Evolutionary conservation across 2,113 vertebrate species (phyloP).

Genomic region (Stigmatopora argus): DNA sequence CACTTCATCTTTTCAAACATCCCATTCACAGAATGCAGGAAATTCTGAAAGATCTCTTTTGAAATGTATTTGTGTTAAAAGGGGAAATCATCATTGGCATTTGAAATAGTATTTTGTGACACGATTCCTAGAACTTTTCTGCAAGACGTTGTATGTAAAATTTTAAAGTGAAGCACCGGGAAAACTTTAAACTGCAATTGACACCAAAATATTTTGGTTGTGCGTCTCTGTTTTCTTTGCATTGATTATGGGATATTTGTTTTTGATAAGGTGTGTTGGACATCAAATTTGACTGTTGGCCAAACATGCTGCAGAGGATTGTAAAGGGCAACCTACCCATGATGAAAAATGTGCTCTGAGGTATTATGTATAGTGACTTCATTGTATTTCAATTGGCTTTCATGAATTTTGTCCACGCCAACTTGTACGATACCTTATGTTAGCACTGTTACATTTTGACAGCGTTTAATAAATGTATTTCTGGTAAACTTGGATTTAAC

Average conservation of each 20-base stretch:
- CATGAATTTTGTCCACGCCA: constrained; percentile 54
- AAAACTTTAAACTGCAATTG: background rate
- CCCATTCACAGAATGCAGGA: background rate
- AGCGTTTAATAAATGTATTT: constrained; percentile 70
- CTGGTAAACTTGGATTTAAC: constrained; percentile 37
- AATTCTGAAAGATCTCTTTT: background rate
- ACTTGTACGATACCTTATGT: constrained; percentile 58
- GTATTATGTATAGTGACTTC: constrained; percentile 57
- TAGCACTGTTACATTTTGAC: constrained; percentile 65
- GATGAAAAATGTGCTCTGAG: constrained; percentile 49
- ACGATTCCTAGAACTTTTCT: background rate
- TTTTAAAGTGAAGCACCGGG: background rate
- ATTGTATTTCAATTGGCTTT: constrained; percentile 39
- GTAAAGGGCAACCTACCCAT: constrained; percentile 21
- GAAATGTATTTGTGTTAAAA: background rate
- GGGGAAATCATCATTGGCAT: background rate
- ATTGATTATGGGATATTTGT: background rate
- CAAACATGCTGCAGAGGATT: constrained; percentile 4
- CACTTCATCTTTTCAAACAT: background rate
- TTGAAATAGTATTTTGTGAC: background rate
- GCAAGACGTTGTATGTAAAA: background rate
- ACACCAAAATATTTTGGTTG: background rate
- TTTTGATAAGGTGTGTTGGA: background rate
- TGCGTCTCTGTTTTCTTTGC: background rate
- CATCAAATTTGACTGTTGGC: background rate